phyloP scores from a whole-genome alignment of 2,113 vertebrate genomes.

The Turdus rufiventris region DNA sequence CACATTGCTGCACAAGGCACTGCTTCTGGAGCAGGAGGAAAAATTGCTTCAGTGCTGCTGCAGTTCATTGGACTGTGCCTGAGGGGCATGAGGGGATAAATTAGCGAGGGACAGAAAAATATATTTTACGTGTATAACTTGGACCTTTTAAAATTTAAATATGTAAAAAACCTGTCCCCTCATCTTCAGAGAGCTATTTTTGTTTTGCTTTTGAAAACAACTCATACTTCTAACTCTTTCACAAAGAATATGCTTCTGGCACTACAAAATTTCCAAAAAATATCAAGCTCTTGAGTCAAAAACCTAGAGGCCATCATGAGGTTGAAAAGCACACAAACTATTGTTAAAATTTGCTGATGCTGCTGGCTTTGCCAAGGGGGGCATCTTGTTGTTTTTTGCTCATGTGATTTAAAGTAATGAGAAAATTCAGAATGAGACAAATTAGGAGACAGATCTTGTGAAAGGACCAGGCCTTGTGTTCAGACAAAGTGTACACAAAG shows the following conservation, averaged over 20 bases:
- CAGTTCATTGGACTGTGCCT: background rate
- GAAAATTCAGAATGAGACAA: slow-evolving; percentile 1
- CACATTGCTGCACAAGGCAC: background rate
- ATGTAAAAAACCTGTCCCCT: background rate
- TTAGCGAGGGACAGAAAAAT: background rate
- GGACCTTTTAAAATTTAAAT: background rate
- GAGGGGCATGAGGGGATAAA: background rate
- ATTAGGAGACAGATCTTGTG: background rate
- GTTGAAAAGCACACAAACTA: slow-evolving; percentile 49
- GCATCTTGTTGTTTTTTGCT: slow-evolving; percentile 19
- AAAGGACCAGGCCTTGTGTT: background rate
- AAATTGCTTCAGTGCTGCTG: background rate
- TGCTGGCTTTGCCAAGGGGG: slow-evolving; percentile 14
- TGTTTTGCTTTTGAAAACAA: background rate
- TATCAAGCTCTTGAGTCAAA: slow-evolving; percentile 25
- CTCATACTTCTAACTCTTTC: background rate
- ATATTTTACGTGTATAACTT: background rate
- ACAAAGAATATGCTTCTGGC: background rate
- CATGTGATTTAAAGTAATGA: slow-evolving; percentile 41
- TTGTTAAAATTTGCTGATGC: slow-evolving; percentile 56
- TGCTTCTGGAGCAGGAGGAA: background rate
- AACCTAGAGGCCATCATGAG: slow-evolving; percentile 12
- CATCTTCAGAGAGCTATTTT: background rate
- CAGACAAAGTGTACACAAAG: background rate
- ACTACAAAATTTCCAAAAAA: background rate